Base-by-base conservation (phyloP, 2,797 vertebrate species). In the Ispidina picta region DNA sequence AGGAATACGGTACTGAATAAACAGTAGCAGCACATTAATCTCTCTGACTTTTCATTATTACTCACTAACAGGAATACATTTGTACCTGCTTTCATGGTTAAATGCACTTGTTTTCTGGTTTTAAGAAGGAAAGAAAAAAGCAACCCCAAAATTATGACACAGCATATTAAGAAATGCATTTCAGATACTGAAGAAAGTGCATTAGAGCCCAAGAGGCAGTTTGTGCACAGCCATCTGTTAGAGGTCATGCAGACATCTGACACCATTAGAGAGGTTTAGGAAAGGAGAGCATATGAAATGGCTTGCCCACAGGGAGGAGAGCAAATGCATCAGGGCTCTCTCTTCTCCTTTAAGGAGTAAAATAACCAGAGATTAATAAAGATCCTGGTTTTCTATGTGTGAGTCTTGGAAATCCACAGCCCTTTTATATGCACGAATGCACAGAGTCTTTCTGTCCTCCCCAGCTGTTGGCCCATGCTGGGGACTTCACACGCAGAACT, bases 11-110 rank as follows among this genome's bases (percentile, higher is more conserved):
- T 77, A 92, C 93, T 95, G 96, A 91, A 96, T 96, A 97, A 97
- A 97, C 60, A 97, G 89, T 86, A 97, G 93, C 83, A 94, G 66
- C 88, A 83, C 96, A 97, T 97, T 96, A 95, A 96, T 98, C 96
- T 97, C 83, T 52, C 87, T 96, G 97, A 95, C 92, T 97, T 97
- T 81, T 87, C 92, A 85, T 96, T 97, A 97, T 95, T 96, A 94
- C 78, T 87, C 76, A 92, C 71, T 63, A 96, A 96, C 91, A 92
- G 86, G 78, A 97, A 97, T 90, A 94, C 95, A 97, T 97, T 97
- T 96, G 96, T 96, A 91, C 86, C 69, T 85, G 54, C 93, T 97
- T 96, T 74, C 51, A 81, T 86, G 94, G 93, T 84, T 96, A 93
- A 89, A 93, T 84, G 89, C 84, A 91, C 83, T 89, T 19, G 48